Conservation (phyloP, 2,888 invertebrate species). For the Diachrysia chrysitis region DNA sequence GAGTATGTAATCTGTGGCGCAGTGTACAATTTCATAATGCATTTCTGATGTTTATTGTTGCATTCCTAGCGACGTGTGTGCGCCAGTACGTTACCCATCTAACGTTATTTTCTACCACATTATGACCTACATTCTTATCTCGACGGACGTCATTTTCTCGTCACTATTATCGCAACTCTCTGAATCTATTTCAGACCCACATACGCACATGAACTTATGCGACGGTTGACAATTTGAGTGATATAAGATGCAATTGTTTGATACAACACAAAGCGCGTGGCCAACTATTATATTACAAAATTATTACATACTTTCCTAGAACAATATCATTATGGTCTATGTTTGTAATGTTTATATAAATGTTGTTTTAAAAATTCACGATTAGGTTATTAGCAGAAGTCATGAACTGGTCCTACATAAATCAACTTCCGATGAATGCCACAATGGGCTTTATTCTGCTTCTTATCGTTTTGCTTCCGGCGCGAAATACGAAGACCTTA, state of each 20-base stretch:
- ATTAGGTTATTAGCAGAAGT: neutral
- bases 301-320: neutral
- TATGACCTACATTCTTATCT: constrained; percentile 83
- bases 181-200: constrained; percentile 54
- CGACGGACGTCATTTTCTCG: constrained; percentile 69
- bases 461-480: neutral
- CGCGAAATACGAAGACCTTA: neutral
- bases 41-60: constrained; percentile 70
- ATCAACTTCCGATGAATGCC: neutral
- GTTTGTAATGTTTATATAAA: neutral
- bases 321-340: neutral
- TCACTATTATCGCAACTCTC: constrained; percentile 59
- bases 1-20: constrained; percentile 37
- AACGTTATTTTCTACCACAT: constrained; percentile 70
- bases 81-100: constrained; percentile 58
- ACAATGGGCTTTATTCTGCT: neutral
- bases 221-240: constrained; percentile 20
- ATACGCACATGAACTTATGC: constrained; percentile 50
- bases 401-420: neutral
- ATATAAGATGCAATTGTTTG: constrained; percentile 20
- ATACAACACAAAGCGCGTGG: neutral
- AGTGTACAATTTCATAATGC: constrained; percentile 64
- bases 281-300: neutral
- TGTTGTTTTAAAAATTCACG: neutral
- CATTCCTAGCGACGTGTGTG: constrained; percentile 64